phyloP scores from a whole-genome alignment of 2,797 vertebrate genomes.

The Erpetoichthys calabaricus region DNA sequence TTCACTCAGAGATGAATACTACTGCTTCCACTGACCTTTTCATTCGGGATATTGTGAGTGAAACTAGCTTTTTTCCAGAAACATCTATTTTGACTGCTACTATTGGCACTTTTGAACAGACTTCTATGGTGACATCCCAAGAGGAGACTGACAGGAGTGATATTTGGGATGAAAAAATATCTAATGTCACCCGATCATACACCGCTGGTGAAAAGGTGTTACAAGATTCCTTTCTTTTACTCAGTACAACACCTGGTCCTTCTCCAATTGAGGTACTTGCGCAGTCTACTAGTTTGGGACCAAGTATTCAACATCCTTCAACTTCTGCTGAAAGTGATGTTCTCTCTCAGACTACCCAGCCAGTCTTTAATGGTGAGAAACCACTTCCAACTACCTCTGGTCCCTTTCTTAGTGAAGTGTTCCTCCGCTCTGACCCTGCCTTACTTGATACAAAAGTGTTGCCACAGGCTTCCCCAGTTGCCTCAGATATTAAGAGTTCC shows the following conservation, averaged over 20 bases:
- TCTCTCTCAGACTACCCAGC: slow-evolving; percentile 64
- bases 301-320: slow-evolving; percentile 32
- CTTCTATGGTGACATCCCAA: slow-evolving; percentile 16
- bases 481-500: slow-evolving; percentile 57
- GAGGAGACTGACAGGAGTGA: slow-evolving; percentile 25
- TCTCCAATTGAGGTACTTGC: slow-evolving; percentile 42
- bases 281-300: slow-evolving; percentile 50
- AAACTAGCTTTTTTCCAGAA: slow-evolving; percentile 25
- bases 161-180: slow-evolving; percentile 16
- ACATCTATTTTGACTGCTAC: slow-evolving; percentile 18
- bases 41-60: slow-evolving; percentile 34
- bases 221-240: slow-evolving; percentile 25
- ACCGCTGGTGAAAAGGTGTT: slow-evolving; percentile 26
- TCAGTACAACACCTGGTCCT: slow-evolving; percentile 39
- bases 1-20: slow-evolving; percentile 9
- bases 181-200: slow-evolving; percentile 24
- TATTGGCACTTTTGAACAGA: slow-evolving; percentile 20
- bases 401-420: slow-evolving; percentile 51
- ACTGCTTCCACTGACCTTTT: slow-evolving; percentile 32
- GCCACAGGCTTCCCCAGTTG: slow-evolving; percentile 55
- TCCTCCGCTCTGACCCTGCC: slow-evolving; percentile 13
- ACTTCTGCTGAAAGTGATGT: slow-evolving; percentile 44
- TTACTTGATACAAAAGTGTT: slow-evolving; percentile 53
- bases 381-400: slow-evolving; percentile 57
- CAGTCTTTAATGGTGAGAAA: slow-evolving; percentile 81